phyloP scores from a whole-genome alignment of 2,888 invertebrate genomes.

The Ormyrus rosae region DNA sequence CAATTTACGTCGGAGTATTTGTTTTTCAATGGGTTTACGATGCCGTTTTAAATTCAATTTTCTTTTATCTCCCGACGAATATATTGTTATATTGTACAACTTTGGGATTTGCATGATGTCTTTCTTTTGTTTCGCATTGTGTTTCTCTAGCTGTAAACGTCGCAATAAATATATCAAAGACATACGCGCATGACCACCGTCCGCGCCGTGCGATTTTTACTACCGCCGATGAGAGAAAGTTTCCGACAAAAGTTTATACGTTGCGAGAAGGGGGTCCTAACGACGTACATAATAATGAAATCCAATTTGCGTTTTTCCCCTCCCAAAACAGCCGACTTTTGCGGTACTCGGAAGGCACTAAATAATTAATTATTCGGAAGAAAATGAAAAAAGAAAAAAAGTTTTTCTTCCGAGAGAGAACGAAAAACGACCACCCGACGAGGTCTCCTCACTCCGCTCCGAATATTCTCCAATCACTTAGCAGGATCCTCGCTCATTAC shows the following conservation, averaged over 20 bases:
- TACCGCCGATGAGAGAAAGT: slow-evolving; percentile 4
- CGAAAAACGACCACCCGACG: no score
- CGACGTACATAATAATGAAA: no score
- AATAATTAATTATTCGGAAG: no score
- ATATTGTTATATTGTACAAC: slow-evolving; percentile 33
- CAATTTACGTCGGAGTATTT: slow-evolving; percentile 28
- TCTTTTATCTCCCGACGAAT: slow-evolving; percentile 10
- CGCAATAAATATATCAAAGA: slow-evolving; percentile 30
- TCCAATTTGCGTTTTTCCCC: no score
- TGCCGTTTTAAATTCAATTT: slow-evolving; percentile 27
- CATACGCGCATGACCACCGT: slow-evolving; percentile 5
- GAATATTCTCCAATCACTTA: no score
- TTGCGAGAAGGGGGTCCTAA: neutral
- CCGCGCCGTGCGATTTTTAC: slow-evolving; percentile 16
- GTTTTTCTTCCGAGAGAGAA: no score
- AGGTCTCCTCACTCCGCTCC: no score
- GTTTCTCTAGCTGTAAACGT: slow-evolving; percentile 37
- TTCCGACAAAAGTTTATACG: slow-evolving; percentile 5
- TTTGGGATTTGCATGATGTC: slow-evolving; percentile 33
- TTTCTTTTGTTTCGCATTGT: slow-evolving; percentile 38
- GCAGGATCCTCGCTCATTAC: no score
- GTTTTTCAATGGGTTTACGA: slow-evolving; percentile 33
- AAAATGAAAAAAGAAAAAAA: no score
- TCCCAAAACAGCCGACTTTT: no score
- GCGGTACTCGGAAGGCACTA: no score